Conservation (phyloP, 2,113 vertebrate genomes). For the Myotis yumanensis region DNA sequence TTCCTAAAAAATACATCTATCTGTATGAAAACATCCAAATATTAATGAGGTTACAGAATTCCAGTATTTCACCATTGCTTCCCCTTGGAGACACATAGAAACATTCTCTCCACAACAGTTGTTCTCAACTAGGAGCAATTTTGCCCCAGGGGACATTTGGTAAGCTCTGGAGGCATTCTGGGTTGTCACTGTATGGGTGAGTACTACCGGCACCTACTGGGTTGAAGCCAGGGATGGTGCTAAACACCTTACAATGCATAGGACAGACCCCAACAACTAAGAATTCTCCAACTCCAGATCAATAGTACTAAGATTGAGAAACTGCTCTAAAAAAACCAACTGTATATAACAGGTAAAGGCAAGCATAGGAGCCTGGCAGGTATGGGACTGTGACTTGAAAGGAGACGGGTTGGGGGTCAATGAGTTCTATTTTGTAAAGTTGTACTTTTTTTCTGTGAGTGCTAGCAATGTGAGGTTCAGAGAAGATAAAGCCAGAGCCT, state of each 20-base stretch:
- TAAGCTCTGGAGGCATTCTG: neutral
- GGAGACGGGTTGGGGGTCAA: neutral
- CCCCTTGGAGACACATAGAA: neutral
- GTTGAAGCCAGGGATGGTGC: neutral
- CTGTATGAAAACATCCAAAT: neutral
- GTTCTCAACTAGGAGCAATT: neutral
- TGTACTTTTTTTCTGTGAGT: neutral
- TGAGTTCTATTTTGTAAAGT: neutral
- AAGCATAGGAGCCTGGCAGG: neutral
- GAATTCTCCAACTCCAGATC: neutral
- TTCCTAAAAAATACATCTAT: neutral
- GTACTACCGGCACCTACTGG: neutral
- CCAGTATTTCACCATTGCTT: neutral
- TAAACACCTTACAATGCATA: neutral
- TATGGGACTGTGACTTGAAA: neutral
- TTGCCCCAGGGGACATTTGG: neutral
- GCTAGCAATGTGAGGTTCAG: neutral
- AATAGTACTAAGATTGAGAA: neutral
- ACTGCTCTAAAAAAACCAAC: neutral
- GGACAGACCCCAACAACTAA: no score
- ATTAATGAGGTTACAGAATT: neutral
- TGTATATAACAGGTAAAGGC: neutral
- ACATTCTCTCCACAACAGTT: neutral
- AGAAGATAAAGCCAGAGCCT: neutral
- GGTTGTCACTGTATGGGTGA: neutral